Evolutionary conservation across 2,797 vertebrate species (phyloP), one percentile per base, ranked within the genome.

Genomic region (Synaphobranchus kaupii): DNA sequence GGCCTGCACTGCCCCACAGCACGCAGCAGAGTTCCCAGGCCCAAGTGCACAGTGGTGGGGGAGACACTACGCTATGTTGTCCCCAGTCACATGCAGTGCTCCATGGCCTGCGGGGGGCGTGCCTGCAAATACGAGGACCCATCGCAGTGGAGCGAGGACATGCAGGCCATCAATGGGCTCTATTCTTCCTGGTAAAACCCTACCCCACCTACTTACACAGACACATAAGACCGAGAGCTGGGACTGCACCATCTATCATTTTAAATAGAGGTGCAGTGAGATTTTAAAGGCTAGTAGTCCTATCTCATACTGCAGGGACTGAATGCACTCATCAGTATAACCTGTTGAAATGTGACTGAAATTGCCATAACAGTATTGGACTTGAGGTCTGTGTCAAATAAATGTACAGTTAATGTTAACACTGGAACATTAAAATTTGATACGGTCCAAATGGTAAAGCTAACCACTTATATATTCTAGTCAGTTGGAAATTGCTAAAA

Each of bases 71-170:
- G 98, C 17, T 95, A 97, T 34, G 95, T 98, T 84, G 96, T 99
- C 86, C 98, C 99, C 0, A 95, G 93, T 52, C 96, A 96, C 89
- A 90, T 99, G 96, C 98, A 98, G 80, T 99, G 99, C 88, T 98
- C 97, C 0, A 94, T 99, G 83, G 97, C 97, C 0, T 99, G 99
- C 58, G 98, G 99, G 6, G 98, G 98, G 1, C 97, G 93, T 82
- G 94, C 94, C 0, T 99, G 99, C 97, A 99, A 99, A 91, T 99
- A 99, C 1, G 99, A 99, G 91, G 98, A 98, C 86, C 97, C 99
- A 0, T 90, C 94, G 31, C 95, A 95, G 87, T 99, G 98, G 98
- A 97, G 95, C 2, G 96, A 97, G 4, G 95, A 97, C 84, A 94
- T 98, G 0, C 99, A 99, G 93, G 98, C 97, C 86, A 94, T 99